phyloP scores from a whole-genome alignment of 2,113 vertebrate genomes.

The Hypanus sabinus region DNA sequence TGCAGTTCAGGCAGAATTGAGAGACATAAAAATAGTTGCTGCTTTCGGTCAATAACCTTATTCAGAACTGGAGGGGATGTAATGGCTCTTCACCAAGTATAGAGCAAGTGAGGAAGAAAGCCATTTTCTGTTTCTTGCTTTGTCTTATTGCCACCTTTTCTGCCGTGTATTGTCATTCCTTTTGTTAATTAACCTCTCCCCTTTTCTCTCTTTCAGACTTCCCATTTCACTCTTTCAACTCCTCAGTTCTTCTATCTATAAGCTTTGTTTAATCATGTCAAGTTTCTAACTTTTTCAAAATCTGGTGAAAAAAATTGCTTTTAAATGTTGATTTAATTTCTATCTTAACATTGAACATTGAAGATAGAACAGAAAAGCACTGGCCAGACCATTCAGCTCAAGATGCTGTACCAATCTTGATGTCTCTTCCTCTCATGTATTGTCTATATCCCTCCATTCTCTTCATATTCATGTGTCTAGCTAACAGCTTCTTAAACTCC shows the following conservation, averaged over 20 bases:
- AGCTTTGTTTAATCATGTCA: not conserved
- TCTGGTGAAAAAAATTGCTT: not conserved
- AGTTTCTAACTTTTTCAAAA: not conserved
- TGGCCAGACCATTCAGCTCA: too few relatives aligned
- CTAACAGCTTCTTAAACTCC: too few relatives aligned
- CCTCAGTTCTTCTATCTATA: not conserved
- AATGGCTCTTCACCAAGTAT: not conserved
- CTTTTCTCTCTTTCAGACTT: not conserved
- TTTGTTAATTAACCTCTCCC: not conserved
- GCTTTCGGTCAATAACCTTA: not conserved
- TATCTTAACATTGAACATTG: not conserved
- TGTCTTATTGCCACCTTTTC: not conserved
- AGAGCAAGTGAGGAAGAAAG: not conserved
- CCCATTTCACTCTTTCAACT: not conserved
- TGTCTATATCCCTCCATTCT: too few relatives aligned
- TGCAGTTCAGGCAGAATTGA: not conserved
- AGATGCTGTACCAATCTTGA: too few relatives aligned
- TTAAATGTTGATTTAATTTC: not conserved
- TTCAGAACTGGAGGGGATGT: not conserved
- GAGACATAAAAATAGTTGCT: not conserved
- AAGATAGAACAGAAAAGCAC: too few relatives aligned
- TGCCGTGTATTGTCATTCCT: not conserved
- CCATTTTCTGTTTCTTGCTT: not conserved
- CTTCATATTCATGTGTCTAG: too few relatives aligned
- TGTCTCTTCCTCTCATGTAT: too few relatives aligned